Base-by-base conservation (phyloP, 30 jellyfish, hydroid and myxozoan species). In the Cassiopea andromeda region DNA sequence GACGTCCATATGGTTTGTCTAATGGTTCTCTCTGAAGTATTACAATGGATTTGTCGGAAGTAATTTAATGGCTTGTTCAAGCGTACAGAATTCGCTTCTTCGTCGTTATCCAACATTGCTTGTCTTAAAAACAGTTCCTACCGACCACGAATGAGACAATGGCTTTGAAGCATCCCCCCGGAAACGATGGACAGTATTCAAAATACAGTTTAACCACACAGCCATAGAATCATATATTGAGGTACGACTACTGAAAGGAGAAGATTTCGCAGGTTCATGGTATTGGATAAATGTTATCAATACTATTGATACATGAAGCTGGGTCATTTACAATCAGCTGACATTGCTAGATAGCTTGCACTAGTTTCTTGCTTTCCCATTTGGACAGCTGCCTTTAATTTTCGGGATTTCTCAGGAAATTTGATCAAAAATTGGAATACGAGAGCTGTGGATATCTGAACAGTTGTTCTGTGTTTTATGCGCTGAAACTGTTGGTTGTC, bases 171-270 rank as follows among this genome's bases (percentile, higher is more conserved):
- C 73, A 61, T 4, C 79, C 79, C 79, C 79, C 79, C 17, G 48
- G 57, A 19, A 7, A 43, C 6, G 8, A 54, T 70, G 7, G 8
- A 15, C 50, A 2, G 50, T 70, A 9, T 70, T 70, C 57, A 70
- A 70, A 70, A 70, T 38, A 70, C 18, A 70, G 79, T 54, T 70
- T 54, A 43, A 49, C 79, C 79, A 70, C 79, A 70, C 6, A 70
- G 79, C 50, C 50, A 1, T 7, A 43, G 79, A 70, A 15, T 27
- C 79, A 4, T 3, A 50, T 50, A 50, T 50, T 5, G 5, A 50
- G 64, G 64, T 50, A 50, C 5, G 9, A 50, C 5, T 5, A 5
- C 64, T 50, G 64, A 50, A 5, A 2, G 64, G 64, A 9, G 9
- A 50, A 50, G 9, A 50, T 50, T 9, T 50, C n/a, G 9, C 64